Conservation (phyloP, 1,140 invertebrate genomes). For the Macrobrachium nipponense region DNA sequence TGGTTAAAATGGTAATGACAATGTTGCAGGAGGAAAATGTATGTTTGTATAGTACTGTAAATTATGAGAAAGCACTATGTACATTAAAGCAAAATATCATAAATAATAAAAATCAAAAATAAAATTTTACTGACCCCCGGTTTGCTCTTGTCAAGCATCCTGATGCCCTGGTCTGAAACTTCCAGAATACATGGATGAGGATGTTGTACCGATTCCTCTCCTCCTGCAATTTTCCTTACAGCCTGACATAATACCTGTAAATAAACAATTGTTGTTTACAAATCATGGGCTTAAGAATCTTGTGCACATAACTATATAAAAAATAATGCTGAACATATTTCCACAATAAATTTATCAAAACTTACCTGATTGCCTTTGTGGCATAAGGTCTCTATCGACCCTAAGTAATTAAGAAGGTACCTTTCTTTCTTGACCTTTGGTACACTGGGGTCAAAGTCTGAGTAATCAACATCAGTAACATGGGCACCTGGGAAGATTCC, state of each 20-base stretch:
- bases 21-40: too few species aligned
- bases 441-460: constrained; percentile 88
- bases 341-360: not conserved
- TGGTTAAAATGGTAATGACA: too few species aligned
- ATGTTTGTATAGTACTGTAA: too few species aligned
- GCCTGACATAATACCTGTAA: constrained; percentile 71
- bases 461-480: constrained; percentile 95
- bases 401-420: constrained; percentile 93
- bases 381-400: constrained; percentile 92
- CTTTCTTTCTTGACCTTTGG: constrained; percentile 87
- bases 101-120: too few species aligned
- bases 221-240: constrained; percentile 71
- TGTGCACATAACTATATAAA: not conserved
- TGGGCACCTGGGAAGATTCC: constrained; percentile 98
- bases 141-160: constrained; percentile 92
- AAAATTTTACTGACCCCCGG: constrained; percentile 73
- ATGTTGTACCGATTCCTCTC: constrained; percentile 46
- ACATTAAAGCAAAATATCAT: too few species aligned
- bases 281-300: not conserved
- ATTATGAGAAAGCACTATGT: too few species aligned
- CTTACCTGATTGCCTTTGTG: constrained; percentile 81
- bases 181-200: constrained; percentile 88
- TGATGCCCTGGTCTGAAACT: constrained; percentile 93
- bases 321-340: not conserved
- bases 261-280: not conserved